Evolutionary conservation across 2,888 invertebrate species (phyloP), one percentile per base, ranked within the genome.

Genomic region (Rotaria socialis): DNA sequence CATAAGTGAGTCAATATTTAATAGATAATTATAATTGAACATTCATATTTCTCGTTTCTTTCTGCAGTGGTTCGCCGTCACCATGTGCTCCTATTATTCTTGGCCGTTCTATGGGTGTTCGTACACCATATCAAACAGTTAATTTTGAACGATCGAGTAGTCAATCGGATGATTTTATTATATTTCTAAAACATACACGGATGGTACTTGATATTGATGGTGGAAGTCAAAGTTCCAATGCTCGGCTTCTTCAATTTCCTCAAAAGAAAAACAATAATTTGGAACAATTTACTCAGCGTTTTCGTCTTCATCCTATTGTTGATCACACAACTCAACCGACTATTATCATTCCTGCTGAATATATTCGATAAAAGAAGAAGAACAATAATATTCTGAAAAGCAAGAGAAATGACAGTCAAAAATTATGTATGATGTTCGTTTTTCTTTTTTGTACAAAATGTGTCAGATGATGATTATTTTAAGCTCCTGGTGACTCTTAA

Each of bases 181-280:
- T 80, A 43, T 80, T n/a, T 80, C 22, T 80, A n/a, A 80, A 80
- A 47, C 80, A 80, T 80, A 80, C 80, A 47, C 80, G 80, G 4
- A 80, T 80, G 80, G 80, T 80, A 24, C 24, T 80, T 47, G 80
- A 80, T 47, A 80, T 80, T 80, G 80, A 80, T 43, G 80, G 80
- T 24, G 80, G 47, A 47, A 80, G 24, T 80, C 80, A 80, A 80
- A 80, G 47, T 80, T 47, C 80, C 3, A 47, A 47, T 47, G 80
- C 80, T 47, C 43, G 47, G 11, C 47, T 80, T 47, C 43, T 47
- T 47, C 80, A 80, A 80, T 47, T 47, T 80, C 47, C 80, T 47
- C 80, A 80, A 80, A 43, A 80, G 8, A 80, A 80, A 80, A 67
- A 14, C 16, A 67, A 67, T 67, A 67, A 16, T 67, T 67, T 67